Conservation (phyloP, 2,797 vertebrate species). For the Alca torda region DNA sequence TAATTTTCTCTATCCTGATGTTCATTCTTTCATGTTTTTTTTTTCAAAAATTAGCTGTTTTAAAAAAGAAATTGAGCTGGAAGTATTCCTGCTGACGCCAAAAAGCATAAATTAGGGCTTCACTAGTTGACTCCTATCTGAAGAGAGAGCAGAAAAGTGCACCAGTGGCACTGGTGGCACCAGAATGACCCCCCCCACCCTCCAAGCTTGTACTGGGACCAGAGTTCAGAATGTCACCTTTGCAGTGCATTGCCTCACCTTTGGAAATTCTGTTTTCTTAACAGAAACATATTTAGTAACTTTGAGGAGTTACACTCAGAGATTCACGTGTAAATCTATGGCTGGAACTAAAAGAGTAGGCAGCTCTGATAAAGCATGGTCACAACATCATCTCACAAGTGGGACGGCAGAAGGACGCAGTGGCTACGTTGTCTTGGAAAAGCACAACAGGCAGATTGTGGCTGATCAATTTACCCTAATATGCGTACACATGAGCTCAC, state of each 20-base stretch:
- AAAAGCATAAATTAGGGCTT: background rate
- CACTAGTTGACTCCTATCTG: background rate
- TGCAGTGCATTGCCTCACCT: background rate
- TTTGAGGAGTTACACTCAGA: background rate
- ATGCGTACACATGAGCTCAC: background rate
- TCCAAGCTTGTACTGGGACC: background rate
- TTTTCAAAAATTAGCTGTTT: background rate
- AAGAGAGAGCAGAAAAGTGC: background rate
- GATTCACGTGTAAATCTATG: background rate
- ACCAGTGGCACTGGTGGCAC: background rate
- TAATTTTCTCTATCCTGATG: background rate
- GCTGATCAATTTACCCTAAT: background rate
- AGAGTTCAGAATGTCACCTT: background rate
- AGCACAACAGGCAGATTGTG: background rate
- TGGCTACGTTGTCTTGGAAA: background rate
- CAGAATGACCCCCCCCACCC: background rate
- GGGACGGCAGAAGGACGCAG: background rate
- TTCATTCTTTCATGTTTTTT: background rate
- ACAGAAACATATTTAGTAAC: background rate
- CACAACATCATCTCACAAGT: fast-evolving
- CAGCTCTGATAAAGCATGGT: background rate
- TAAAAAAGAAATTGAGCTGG: background rate
- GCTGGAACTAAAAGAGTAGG: background rate
- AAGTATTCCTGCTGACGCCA: background rate
- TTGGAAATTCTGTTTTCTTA: background rate